Evolutionary conservation across 2,797 vertebrate species (phyloP), one percentile per base, ranked within the genome.

Genomic region (Leuciscus waleckii): DNA sequence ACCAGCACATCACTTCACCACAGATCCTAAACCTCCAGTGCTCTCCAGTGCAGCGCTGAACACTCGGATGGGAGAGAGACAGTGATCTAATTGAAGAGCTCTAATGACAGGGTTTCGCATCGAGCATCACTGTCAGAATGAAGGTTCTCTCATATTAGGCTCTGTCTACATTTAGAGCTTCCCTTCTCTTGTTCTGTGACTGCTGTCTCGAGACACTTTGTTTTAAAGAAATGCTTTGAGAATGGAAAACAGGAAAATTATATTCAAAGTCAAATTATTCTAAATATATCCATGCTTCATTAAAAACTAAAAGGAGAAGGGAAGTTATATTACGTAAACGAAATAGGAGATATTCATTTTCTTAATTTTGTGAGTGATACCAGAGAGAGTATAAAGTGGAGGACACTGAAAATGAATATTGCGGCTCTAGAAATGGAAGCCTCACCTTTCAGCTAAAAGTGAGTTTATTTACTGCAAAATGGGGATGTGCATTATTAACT

Each of bases 81-180:
- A 87, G 74, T 82, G 80, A 83, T 84, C 85, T 83, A 85, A 84
- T 83, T 85, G 85, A 85, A 70, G 86, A 87, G 78, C 82, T 87
- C 82, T 87, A 84, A 87, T 84, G 82, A 81, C 78, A 81, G 41
- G 82, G 70, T 84, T 87, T 83, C 70, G 35, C 68, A 79, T 82
- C 43, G 65, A 73, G 83, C 83, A 76, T 85, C 76, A 76, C 87
- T 88, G 79, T 88, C 83, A 88, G 80, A 82, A 77, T 82, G 86
- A 63, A 85, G 82, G 37, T 11, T 67, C 76, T 54, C 68, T 85
- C 61, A 61, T 79, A 85, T 87, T 84, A 81, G 79, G 71, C 82
- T 68, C 78, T 65, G 71, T 69, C 86, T 81, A 79, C 82, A 32
- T 79, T 80, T 51, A 58, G 32, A 61, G 71, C 73, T 17, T 41